These are phyloP conservation scores for Gastracanthus pulcherrimus DNA, from an alignment of 2,888 invertebrate species.

Conservation along the genomic window DNA sequence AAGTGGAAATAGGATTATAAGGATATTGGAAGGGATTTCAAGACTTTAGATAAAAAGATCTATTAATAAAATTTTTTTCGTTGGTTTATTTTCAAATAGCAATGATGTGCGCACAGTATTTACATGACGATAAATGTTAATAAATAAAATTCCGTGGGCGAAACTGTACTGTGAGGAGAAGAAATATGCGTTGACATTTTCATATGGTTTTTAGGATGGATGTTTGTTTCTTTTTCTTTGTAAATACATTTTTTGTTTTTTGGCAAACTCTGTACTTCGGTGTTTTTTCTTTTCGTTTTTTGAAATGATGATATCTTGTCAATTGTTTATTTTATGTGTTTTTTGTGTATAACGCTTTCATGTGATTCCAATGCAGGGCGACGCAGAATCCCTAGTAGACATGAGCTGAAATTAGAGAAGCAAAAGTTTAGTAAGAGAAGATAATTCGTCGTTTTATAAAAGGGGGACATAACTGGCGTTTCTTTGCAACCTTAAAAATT, in stretches of 20 bases:
- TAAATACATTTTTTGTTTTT: slow-evolving; percentile 34
- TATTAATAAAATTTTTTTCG: slow-evolving; percentile 67
- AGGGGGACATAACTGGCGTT: slow-evolving; percentile 39
- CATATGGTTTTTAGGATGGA: slow-evolving; percentile 13
- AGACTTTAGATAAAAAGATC: slow-evolving; percentile 43
- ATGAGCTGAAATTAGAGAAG: slow-evolving; percentile 72
- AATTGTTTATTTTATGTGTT: slow-evolving; percentile 62
- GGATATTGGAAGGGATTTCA: neutral
- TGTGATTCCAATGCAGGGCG: slow-evolving; percentile 66
- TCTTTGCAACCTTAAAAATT: neutral
- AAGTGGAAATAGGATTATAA: neutral
- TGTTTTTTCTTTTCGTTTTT: slow-evolving; percentile 20
- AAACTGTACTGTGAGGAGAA: slow-evolving; percentile 62
- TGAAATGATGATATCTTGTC: slow-evolving; percentile 54
- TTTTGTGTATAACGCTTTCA: slow-evolving; percentile 63
- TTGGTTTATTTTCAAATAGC: slow-evolving; percentile 68
- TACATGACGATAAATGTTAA: slow-evolving; percentile 65
- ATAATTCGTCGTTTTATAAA: neutral
- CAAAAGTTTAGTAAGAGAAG: slow-evolving; percentile 17
- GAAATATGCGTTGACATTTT: slow-evolving; percentile 39
- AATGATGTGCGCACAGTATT: slow-evolving; percentile 66
- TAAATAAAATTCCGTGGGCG: slow-evolving; percentile 68
- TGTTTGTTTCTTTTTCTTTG: neutral
- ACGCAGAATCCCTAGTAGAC: slow-evolving; percentile 71
- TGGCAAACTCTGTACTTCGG: slow-evolving; percentile 30